Conservation (phyloP, 2,797 vertebrate species). For the Spizella passerina region DNA sequence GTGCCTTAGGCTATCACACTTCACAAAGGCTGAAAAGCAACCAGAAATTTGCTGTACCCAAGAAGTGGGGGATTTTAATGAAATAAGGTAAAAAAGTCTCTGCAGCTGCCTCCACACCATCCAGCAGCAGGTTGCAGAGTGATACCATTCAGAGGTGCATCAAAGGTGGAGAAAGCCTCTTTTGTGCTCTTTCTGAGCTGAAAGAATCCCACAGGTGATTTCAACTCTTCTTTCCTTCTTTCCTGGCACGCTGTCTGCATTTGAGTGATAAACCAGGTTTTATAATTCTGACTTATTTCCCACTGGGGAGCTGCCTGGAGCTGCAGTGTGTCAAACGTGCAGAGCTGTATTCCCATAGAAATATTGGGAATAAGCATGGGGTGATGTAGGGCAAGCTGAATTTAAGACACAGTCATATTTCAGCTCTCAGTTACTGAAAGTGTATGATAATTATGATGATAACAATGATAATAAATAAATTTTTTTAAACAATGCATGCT, state of each 20-base stretch:
- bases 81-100: neutral
- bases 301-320: neutral
- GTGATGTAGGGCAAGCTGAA: neutral
- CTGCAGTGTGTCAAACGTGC: neutral
- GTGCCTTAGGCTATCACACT: neutral
- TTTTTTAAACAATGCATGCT: no score
- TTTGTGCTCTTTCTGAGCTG: neutral
- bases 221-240: neutral
- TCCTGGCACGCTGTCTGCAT: neutral
- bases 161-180: neutral
- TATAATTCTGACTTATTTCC: neutral
- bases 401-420: neutral
- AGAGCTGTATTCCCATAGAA: neutral
- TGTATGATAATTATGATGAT: neutral
- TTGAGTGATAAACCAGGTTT: neutral
- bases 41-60: neutral
- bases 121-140: neutral
- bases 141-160: neutral
- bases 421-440: neutral
- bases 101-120: neutral
- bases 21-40: neutral
- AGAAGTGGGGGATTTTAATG: neutral
- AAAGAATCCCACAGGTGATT: neutral
- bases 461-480: neutral
- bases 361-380: rapidly evolving